Conservation (phyloP, 2,113 vertebrate genomes). For the Sisor rabdophorus region DNA sequence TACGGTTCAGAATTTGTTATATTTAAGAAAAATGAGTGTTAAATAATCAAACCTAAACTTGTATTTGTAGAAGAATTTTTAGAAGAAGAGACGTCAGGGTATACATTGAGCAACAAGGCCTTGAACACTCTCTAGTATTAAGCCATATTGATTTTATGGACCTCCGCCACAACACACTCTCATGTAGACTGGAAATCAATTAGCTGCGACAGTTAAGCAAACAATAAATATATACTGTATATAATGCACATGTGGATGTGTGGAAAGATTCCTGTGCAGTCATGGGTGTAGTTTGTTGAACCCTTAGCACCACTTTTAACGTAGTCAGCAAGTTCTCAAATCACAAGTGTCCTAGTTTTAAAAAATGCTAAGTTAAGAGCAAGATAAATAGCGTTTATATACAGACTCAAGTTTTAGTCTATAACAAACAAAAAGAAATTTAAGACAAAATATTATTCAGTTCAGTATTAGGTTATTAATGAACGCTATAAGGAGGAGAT, state of each 20-base stretch:
- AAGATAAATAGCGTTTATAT: background rate
- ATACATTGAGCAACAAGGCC: slow-evolving; percentile 19
- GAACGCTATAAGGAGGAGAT: too few species aligned
- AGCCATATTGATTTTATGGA: slow-evolving; percentile 29
- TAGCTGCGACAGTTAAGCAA: too few species aligned
- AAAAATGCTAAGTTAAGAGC: background rate
- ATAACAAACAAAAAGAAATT: slow-evolving; percentile 5
- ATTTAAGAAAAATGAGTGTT: background rate
- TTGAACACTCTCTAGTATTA: slow-evolving; percentile 13
- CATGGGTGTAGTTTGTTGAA: background rate
- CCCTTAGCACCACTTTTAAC: background rate
- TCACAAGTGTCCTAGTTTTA: background rate
- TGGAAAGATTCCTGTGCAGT: background rate
- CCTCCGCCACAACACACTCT: background rate
- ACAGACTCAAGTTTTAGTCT: background rate
- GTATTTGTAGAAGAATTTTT: background rate
- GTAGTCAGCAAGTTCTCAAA: slow-evolving; percentile 21
- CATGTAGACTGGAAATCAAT: background rate
- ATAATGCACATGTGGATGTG: background rate
- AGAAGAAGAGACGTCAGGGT: slow-evolving; percentile 4
- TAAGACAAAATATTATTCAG: too few species aligned
- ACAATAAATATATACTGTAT: background rate
- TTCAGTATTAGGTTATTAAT: too few species aligned
- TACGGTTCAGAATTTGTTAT: background rate
- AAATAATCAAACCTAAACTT: background rate